phyloP scores from a whole-genome alignment of 2,888 invertebrate species.

The Amphipyra tragopoginis region DNA sequence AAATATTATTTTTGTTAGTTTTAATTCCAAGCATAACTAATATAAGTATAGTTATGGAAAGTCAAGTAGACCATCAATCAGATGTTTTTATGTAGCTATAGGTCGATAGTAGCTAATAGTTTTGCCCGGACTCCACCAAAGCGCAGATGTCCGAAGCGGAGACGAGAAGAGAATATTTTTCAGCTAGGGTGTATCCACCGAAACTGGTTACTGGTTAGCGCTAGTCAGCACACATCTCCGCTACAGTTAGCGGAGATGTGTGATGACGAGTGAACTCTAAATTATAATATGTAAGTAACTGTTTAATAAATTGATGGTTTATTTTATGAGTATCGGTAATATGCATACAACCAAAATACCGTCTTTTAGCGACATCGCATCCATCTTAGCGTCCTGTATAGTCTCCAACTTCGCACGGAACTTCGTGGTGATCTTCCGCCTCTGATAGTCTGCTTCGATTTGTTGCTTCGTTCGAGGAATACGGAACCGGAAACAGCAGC shows the following conservation, averaged over 20 bases:
- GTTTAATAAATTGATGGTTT: not conserved
- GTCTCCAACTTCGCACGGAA: constrained; percentile 95
- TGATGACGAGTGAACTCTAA: no score
- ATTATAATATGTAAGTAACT: no score
- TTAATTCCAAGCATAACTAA: not conserved
- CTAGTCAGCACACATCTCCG: no score
- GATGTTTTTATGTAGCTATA: no score
- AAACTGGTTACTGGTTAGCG: no score
- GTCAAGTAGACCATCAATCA: no score
- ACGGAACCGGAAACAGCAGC: constrained; percentile 97
- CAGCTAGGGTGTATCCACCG: no score
- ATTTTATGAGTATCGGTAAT: not conserved
- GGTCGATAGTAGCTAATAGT: no score
- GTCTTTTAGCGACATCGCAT: constrained; percentile 93
- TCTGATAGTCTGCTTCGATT: constrained; percentile 97
- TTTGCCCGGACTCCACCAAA: no score
- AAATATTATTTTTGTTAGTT: not conserved
- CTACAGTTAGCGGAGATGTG: no score
- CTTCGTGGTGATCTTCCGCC: constrained; percentile 95
- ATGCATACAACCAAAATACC: constrained; percentile 81
- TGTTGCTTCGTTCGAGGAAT: constrained; percentile 98
- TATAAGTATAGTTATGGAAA: not conserved
- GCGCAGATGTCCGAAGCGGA: no score
- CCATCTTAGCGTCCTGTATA: constrained; percentile 96
- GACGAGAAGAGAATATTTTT: no score